A percentile compares a stretch with the other conserved stretches of the same genome.
phyloP scores from a whole-genome alignment of 2,113 vertebrate species.

The Nothoprocta perdicaria region DNA sequence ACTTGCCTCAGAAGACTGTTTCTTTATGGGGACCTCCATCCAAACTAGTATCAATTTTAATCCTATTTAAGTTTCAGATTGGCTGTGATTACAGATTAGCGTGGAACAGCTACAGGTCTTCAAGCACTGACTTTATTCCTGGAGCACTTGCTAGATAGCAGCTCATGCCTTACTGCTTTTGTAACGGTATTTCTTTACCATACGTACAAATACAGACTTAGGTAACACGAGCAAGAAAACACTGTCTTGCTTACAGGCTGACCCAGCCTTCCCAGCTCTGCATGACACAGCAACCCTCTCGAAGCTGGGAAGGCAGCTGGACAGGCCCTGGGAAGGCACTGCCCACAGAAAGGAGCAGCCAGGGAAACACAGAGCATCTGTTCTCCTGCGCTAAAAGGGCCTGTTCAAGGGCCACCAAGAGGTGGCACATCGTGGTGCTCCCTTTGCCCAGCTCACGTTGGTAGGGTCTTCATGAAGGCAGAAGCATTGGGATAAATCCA shows the following conservation, averaged over 20 bases:
- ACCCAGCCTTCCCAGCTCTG: not conserved
- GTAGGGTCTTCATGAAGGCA: not conserved
- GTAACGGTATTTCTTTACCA: not conserved
- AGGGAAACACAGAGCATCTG: not conserved
- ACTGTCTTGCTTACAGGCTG: not conserved
- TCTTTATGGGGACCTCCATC: not conserved
- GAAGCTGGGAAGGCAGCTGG: not conserved
- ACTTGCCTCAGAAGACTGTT: accelerated
- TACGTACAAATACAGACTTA: not conserved
- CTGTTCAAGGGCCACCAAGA: not conserved
- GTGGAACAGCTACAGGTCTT: not conserved
- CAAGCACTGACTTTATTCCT: not conserved
- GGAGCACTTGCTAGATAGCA: not conserved
- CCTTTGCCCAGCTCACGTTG: not conserved
- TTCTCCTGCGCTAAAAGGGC: not conserved
- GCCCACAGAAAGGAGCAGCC: not conserved
- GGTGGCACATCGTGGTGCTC: not conserved
- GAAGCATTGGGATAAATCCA: not conserved
- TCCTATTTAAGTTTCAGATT: not conserved
- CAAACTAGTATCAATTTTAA: not conserved
- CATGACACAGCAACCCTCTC: not conserved
- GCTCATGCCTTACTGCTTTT: not conserved
- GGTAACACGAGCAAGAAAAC: not conserved
- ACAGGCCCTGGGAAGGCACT: not conserved
- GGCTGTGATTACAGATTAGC: not conserved